Percentiles rank a stretch among this genome's conserved stretches.
Evolutionary conservation across 2,797 vertebrate species (phyloP).

Genomic region (Xiphophorus birchmanni): DNA sequence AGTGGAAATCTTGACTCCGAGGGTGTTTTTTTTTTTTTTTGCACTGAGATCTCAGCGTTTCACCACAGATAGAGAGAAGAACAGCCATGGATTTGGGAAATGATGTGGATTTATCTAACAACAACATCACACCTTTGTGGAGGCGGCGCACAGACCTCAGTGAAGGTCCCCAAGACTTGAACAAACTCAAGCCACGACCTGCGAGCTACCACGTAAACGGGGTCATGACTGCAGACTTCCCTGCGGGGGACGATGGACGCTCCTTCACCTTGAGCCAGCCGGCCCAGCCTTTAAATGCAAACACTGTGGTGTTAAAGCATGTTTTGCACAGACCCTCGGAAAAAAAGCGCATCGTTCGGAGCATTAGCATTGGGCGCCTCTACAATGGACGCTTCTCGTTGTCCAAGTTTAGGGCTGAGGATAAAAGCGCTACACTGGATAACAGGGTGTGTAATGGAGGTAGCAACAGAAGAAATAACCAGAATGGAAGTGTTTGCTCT

Average conservation of each 20-base stretch:
- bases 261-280: constrained; percentile 73
- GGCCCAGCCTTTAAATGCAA: constrained; percentile 44
- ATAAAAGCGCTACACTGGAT: constrained; percentile 58
- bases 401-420: constrained; percentile 72
- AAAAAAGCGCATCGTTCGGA: constrained; percentile 76
- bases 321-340: constrained; percentile 78
- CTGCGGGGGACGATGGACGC: constrained; percentile 79
- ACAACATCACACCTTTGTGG: constrained; percentile 85
- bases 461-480: constrained; percentile 39
- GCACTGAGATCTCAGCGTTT: constrained; percentile 37
- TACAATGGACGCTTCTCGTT: constrained; percentile 76
- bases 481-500: constrained; percentile 50
- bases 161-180: constrained; percentile 51
- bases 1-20: constrained; percentile 34
- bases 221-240: constrained; percentile 83
- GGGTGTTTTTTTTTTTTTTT: constrained; percentile 43
- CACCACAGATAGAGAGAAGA: constrained; percentile 23
- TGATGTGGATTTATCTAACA: constrained; percentile 85
- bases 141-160: constrained; percentile 74
- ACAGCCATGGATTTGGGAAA: constrained; percentile 79
- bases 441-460: constrained; percentile 56
- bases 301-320: constrained; percentile 66
- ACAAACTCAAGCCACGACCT: constrained; percentile 78
- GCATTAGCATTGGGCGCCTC: constrained; percentile 75
- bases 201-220: constrained; percentile 88